Base-by-base conservation (phyloP, 2,797 vertebrate species). In the Sarcoramphus papa region DNA sequence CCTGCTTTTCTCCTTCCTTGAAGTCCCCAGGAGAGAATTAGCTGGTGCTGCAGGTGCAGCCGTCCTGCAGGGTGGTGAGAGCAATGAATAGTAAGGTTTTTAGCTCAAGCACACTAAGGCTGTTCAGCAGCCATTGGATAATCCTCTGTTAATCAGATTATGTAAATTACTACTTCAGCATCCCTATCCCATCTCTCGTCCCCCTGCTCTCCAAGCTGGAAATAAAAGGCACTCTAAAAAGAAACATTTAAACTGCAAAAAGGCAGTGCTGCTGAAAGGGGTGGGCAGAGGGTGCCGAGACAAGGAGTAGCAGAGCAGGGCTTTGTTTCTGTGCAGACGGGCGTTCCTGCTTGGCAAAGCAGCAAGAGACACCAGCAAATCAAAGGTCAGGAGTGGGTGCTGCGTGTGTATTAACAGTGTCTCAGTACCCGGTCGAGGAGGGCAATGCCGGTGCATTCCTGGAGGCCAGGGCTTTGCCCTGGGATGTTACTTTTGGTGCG, bases 101-200 rank as follows among this genome's bases (percentile, higher is more conserved):
- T 98, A 99, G 98, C 98, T 98, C 97, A 98, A 98, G 99, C 99
- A 99, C 98, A 98, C 97, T 97, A 98, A 98, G 98, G 97, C 98
- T 97, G 97, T 99, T 99, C 98, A 98, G 98, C 98, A 98, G 98
- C 98, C 98, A 97, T 96, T 97, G 97, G 98, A 98, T 99, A 99
- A 99, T 99, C 99, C 98, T 95, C 92, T 85, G 94, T 91, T 98
- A 99, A 99, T 99, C 99, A 98, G 99, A 99, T 99, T 99, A 99
- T 99, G 99, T 98, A 99, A 99, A 99, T 99, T 99, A 98, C 98
- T 99, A 98, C 99, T 99, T 98, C 98, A 99, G 72, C 88, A 88
- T 94, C 95, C 92, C 85, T 76, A 93, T 92, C 59, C 92, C 91
- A 93, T 93, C 75, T 94, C 95, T 95, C 0, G 0, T 95, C 95